A percentile compares a stretch with the other conserved stretches of the same genome.
phyloP scores from a whole-genome alignment of 35 echinoderm and acorn worm species.

The Apostichopus californicus region DNA sequence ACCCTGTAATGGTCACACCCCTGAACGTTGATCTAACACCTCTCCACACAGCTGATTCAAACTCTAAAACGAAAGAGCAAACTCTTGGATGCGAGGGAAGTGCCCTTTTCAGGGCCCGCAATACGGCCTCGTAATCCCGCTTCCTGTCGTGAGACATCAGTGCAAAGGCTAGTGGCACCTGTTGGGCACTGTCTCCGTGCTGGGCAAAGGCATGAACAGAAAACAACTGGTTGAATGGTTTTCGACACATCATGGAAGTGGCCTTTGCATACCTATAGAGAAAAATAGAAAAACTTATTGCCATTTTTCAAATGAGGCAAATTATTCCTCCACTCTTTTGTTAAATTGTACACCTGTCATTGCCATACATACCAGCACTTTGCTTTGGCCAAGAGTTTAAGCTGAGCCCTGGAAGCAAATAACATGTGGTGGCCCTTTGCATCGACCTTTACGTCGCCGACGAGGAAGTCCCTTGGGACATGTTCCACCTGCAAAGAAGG shows the following conservation, averaged over 20 bases:
- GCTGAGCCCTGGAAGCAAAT: not conserved
- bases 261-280: constrained; percentile 50
- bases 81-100: not conserved
- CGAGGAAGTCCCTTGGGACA: constrained; percentile 17
- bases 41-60: constrained; percentile 50
- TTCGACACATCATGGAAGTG: constrained; percentile 50
- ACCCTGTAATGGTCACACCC: constrained; percentile 4
- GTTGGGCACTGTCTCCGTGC: constrained; percentile 15
- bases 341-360: no score
- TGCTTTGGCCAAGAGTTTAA: constrained; percentile 25
- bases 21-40: not conserved
- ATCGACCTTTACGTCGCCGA: not conserved
- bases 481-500: constrained; percentile 9
- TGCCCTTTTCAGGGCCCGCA: not conserved
- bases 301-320: no score
- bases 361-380: constrained; percentile 35
- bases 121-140: constrained; percentile 55
- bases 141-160: constrained; percentile 56
- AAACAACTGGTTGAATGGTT: constrained; percentile 51
- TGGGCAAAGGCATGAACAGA: constrained; percentile 51
- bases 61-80: constrained; percentile 30
- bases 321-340: no score
- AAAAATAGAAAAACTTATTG: not conserved
- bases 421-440: not conserved
- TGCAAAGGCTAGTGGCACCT: constrained; percentile 66